phyloP scores from a whole-genome alignment of 2,888 invertebrate species.

The Amphiduros pacificus region DNA sequence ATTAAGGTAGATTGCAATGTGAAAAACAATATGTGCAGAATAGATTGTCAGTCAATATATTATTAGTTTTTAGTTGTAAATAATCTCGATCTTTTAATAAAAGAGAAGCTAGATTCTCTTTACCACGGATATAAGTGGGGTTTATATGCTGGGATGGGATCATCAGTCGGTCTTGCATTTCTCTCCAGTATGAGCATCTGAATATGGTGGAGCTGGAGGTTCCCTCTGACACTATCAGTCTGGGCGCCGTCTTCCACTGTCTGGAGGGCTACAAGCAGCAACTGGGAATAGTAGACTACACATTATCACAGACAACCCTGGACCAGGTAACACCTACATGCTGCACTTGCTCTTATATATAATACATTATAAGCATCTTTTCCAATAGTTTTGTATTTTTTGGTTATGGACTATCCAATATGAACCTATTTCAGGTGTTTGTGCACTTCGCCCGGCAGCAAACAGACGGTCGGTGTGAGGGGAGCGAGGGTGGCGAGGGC shows the following conservation, averaged over 20 bases:
- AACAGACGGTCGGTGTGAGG: slow-evolving; percentile 7
- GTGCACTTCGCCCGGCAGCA: slow-evolving; percentile 15
- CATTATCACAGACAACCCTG: slow-evolving; percentile 65
- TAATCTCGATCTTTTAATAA: background rate
- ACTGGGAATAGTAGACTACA: slow-evolving; percentile 62
- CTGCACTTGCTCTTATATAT: no score
- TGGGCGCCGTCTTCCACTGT: slow-evolving; percentile 57
- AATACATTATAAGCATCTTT: no score
- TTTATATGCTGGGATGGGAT: background rate
- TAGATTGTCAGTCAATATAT: background rate
- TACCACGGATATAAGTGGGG: background rate
- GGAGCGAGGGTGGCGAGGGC: background rate
- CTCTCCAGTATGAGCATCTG: slow-evolving; percentile 43
- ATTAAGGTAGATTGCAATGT: slow-evolving; percentile 34
- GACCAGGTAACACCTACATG: slow-evolving; percentile 66
- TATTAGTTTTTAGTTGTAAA: background rate
- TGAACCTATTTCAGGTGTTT: slow-evolving; percentile 23
- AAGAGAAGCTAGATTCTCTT: background rate
- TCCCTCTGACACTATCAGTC: slow-evolving; percentile 26
- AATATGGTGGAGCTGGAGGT: slow-evolving; percentile 46
- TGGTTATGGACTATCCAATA: no score
- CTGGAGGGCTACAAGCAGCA: slow-evolving; percentile 59
- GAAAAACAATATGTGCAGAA: background rate
- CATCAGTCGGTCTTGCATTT: background rate
- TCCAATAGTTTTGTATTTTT: no score